Evolutionary conservation across 2,113 vertebrate genomes (phyloP).

Genomic region (Chaetorhynchus papuensis): DNA sequence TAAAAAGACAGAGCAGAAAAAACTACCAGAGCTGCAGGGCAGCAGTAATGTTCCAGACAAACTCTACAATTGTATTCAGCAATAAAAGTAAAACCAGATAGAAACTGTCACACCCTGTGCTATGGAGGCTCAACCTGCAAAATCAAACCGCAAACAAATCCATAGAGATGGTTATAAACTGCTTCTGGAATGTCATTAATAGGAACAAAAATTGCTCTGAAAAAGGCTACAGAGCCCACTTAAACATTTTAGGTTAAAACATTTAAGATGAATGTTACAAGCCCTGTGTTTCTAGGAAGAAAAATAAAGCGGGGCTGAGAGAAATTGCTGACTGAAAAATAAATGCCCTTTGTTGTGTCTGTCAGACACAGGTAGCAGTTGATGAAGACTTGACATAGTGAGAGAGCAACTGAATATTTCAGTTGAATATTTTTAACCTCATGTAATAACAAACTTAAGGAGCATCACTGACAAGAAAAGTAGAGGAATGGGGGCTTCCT

Average conservation of each 20-base stretch:
- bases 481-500: not conserved
- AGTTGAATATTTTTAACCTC: not conserved
- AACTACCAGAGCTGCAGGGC: not conserved
- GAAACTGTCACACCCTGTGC: constrained; percentile 46
- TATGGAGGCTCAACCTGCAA: constrained; percentile 10
- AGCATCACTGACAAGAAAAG: not conserved
- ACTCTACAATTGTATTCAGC: constrained; percentile 23
- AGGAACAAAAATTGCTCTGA: not conserved
- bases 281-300: not conserved
- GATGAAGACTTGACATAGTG: not conserved
- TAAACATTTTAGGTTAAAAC: not conserved
- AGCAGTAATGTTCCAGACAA: not conserved
- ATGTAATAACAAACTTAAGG: not conserved
- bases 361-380: not conserved
- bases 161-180: constrained; percentile 4
- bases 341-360: not conserved
- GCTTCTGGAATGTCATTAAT: constrained; percentile 13
- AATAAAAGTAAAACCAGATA: constrained; percentile 50
- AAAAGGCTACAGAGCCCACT: not conserved
- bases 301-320: not conserved
- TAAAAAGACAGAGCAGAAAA: constrained; percentile 28
- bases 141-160: constrained; percentile 43
- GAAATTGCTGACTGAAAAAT: not conserved
- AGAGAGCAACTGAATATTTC: not conserved
- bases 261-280: not conserved